A percentile compares a stretch with the other conserved stretches of the same genome.
Evolutionary conservation across 2,888 invertebrate genomes (phyloP).

Genomic region (Deilephila porcellus): DNA sequence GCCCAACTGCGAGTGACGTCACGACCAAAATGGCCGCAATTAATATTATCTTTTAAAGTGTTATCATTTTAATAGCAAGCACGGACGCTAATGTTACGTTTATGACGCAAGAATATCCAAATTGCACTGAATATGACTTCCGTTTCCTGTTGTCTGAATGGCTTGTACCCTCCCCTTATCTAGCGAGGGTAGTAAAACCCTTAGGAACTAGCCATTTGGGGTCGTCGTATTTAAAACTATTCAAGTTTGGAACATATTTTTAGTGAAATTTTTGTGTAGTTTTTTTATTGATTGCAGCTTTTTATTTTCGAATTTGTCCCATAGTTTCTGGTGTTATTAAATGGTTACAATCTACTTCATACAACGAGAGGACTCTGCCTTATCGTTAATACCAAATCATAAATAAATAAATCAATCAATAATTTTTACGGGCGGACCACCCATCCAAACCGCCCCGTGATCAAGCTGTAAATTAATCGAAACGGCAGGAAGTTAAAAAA

Average conservation of each 20-base stretch:
- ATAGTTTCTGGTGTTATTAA: too few relatives aligned
- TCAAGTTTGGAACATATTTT: background rate
- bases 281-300: too few relatives aligned
- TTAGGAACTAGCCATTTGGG: background rate
- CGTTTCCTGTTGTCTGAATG: conserved; percentile 9
- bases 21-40: conserved; percentile 48
- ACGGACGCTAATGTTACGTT: conserved; percentile 41
- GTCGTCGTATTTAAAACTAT: background rate
- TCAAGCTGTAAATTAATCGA: too few relatives aligned
- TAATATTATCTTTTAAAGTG: conserved; percentile 56
- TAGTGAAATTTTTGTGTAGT: too few relatives aligned
- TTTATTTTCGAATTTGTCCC: too few relatives aligned
- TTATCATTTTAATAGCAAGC: conserved; percentile 53
- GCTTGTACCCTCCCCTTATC: conserved; percentile 11
- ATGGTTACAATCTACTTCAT: too few relatives aligned
- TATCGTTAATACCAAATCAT: too few relatives aligned
- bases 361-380: too few relatives aligned
- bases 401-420: too few relatives aligned
- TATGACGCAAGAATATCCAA: conserved; percentile 37
- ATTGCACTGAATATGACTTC: conserved; percentile 30
- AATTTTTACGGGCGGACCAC: too few relatives aligned
- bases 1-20: conserved; percentile 40
- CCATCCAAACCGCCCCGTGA: too few relatives aligned
- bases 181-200: conserved; percentile 5
- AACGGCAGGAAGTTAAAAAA: too few relatives aligned